Percentiles rank a stretch among this genome's conserved stretches.
Conservation (phyloP, 92 coral and sea anemone genomes). For the Epizoanthus scotinus region DNA sequence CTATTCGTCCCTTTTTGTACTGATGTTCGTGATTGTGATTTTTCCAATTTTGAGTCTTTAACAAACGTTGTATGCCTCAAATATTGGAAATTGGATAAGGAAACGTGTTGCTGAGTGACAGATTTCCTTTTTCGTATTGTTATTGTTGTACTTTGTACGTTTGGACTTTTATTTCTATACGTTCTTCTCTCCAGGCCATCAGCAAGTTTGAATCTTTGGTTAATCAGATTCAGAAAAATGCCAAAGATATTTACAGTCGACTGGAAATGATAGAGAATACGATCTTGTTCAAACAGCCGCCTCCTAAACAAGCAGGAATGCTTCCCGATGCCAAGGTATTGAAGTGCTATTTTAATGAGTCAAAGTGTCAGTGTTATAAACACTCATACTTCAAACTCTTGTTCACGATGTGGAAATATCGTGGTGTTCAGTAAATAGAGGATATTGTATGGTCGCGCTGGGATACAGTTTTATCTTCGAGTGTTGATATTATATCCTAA, state of each 20-base stretch:
- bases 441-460: no score
- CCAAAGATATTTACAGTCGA: conserved; percentile 95
- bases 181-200: conserved; percentile 70
- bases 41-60: no score
- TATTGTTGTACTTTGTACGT: no score
- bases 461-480: no score
- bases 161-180: neutral
- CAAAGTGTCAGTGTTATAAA: neutral
- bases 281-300: conserved; percentile 80
- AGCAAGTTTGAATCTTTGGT: conserved; percentile 98
- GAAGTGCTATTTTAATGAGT: neutral
- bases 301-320: conserved; percentile 71
- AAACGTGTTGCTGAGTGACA: neutral
- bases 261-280: conserved; percentile 86
- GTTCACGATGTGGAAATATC: no score
- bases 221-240: conserved; percentile 98
- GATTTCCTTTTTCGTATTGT: neutral
- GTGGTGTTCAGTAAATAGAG: no score
- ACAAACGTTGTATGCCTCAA: no score
- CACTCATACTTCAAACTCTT: no score
- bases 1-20: neutral
- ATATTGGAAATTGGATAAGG: no score
- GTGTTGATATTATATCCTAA: no score
- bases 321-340: conserved; percentile 88
- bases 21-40: no score